Percentiles rank a stretch among this genome's conserved stretches.
Conservation (phyloP, 2,113 vertebrate genomes). For the Ondatra zibethicus region DNA sequence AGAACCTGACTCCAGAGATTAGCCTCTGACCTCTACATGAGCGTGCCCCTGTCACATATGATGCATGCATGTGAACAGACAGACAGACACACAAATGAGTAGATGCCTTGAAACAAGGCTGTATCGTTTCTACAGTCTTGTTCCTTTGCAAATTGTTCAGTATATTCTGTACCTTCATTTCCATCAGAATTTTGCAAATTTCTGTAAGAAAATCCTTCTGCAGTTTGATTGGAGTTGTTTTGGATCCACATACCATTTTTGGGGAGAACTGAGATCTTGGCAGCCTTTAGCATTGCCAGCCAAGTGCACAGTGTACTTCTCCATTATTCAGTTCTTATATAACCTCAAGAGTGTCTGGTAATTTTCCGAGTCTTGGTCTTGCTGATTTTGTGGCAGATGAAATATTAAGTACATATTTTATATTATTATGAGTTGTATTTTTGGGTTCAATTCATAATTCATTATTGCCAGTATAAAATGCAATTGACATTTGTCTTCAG, state of each 20-base stretch:
- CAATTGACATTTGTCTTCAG: neutral
- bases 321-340: neutral
- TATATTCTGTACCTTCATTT: neutral
- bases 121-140: neutral
- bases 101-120: neutral
- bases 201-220: neutral
- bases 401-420: neutral
- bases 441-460: neutral
- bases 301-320: neutral
- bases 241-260: neutral
- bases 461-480: neutral
- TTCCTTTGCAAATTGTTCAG: neutral
- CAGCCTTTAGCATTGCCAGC: neutral
- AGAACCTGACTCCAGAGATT: neutral
- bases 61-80: neutral
- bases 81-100: neutral
- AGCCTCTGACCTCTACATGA: neutral
- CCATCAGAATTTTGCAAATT: neutral
- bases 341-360: neutral
- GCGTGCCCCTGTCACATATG: neutral
- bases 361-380: neutral
- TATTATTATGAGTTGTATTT: neutral
- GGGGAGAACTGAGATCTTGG: neutral
- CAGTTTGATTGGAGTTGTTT: neutral
- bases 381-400: neutral